Evolutionary conservation across 2,113 vertebrate genomes (phyloP).

Genomic region (Elachura formosa): DNA sequence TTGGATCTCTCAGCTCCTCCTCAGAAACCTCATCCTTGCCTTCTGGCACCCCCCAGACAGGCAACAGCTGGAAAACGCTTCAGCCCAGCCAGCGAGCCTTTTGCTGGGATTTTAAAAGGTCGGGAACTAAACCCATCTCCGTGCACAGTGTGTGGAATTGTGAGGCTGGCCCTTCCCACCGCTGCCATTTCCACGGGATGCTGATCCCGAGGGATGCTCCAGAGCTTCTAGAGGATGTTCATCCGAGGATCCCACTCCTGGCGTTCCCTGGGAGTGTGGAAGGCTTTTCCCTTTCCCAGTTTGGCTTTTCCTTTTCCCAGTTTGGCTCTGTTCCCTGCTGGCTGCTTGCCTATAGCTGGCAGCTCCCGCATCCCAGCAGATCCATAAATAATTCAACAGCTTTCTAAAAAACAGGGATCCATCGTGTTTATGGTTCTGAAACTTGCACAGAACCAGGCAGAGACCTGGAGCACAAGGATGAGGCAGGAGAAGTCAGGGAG

Average conservation of each 20-base stretch:
- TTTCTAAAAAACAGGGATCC: background rate
- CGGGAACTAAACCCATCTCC: background rate
- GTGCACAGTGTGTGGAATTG: accelerated
- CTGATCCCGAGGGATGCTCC: too few species aligned
- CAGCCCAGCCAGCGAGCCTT: background rate
- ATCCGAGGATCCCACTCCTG: background rate
- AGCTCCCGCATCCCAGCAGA: conserved; percentile 21
- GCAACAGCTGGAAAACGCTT: background rate
- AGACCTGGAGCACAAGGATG: background rate
- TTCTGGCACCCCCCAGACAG: background rate
- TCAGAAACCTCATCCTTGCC: background rate
- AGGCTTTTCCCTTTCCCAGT: conserved; percentile 7
- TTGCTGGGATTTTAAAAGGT: background rate
- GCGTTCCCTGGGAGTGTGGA: accelerated
- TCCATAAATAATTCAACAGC: conserved; percentile 40
- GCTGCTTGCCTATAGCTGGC: conserved; percentile 8
- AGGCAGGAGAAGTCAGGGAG: background rate
- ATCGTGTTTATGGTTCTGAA: background rate
- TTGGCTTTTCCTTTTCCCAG: conserved; percentile 31
- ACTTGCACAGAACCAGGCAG: background rate
- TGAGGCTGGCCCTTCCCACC: background rate
- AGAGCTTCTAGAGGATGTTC: background rate
- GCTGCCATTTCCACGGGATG: background rate
- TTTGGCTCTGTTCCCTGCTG: conserved; percentile 12
- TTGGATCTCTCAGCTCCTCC: background rate